Evolutionary conservation across 1,140 invertebrate genomes (phyloP), one percentile per base, ranked within the genome.

Genomic region (Zaprionus gabonicus): DNA sequence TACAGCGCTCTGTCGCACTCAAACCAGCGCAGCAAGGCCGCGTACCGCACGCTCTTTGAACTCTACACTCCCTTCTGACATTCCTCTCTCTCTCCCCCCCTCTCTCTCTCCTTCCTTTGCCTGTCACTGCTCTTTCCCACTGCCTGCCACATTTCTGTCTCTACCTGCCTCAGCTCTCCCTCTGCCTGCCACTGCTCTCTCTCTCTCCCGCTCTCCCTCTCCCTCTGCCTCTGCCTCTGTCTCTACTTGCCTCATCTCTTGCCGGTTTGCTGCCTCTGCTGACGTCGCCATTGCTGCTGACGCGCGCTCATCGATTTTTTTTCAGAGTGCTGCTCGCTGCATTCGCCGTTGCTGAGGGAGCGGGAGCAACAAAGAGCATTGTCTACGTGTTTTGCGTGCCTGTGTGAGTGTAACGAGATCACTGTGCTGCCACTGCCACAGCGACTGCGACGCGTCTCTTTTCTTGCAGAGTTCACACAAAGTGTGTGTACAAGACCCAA

Each of bases 381-480:
- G 73, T 78, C 72, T 83, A 82, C 84, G 86, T 63, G 62, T 80
- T 86, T 71, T 41, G 38, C 81, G 63, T 75, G 70, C 71, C 38
- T 91, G 80, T 90, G 82, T 91, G 85, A 90, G 85, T 90, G 81
- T 90, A 81, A 82, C 86, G 85, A 90, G 85, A 90, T 90, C 85
- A 85, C 73, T 90, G 70, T 78, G 78, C 28, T 64, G 62, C 70
- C 75, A 84, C 85, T 87, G 9, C 31, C 23, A 80, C 28, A 60
- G 62, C 70, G 78, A 84, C 85, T 87, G 9, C 31, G 31, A 34
- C 31, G 31, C 31, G 31, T 34, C 31, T 34, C 31, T 34, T 34
- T 34, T 34, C 84, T 83, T 88, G 84, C 85, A 90, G 85, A 88
- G 85, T 90, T 88, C 86, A 88, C 82, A 82, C 59, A 78, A 57